Percentiles rank a stretch among this genome's conserved stretches.
Evolutionary conservation across 2,113 vertebrate species (phyloP).

Genomic region (Dasyornis broadbenti): DNA sequence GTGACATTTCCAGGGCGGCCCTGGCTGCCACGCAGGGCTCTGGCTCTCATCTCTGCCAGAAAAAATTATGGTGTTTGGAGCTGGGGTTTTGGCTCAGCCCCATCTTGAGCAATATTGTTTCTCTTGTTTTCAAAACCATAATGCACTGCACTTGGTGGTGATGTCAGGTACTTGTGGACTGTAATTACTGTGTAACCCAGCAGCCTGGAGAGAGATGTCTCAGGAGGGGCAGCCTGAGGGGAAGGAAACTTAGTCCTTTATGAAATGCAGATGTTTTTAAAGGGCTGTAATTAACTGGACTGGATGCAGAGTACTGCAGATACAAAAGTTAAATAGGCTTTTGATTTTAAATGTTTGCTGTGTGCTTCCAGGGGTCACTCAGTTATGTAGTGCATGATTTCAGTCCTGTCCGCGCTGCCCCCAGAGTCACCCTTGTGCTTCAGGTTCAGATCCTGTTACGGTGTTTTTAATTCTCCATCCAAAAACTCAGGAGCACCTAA

Average conservation of each 20-base stretch:
- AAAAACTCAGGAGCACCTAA: background rate
- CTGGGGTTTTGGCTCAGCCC: background rate
- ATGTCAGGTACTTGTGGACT: slow-evolving; percentile 51
- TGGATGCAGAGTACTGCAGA: background rate
- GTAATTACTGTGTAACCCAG: slow-evolving; percentile 40
- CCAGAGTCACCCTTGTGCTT: background rate
- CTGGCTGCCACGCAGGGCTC: background rate
- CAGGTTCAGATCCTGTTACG: fast-evolving
- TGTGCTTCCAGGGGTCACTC: slow-evolving; percentile 26
- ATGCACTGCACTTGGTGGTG: slow-evolving; percentile 19
- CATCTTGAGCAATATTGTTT: slow-evolving; percentile 27
- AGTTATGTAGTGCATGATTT: background rate
- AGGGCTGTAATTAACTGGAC: slow-evolving; percentile 57
- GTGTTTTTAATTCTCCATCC: background rate
- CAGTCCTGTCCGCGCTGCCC: background rate
- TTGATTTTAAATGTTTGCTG: slow-evolving; percentile 35
- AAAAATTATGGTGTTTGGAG: background rate
- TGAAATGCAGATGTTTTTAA: slow-evolving; percentile 69
- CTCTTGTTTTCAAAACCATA: slow-evolving; percentile 27
- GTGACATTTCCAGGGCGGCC: background rate
- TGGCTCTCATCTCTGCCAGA: background rate
- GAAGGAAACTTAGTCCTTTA: slow-evolving; percentile 50
- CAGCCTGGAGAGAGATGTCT: slow-evolving; percentile 52
- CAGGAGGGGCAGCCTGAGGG: slow-evolving; percentile 10
- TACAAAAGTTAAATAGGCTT: slow-evolving; percentile 49